A percentile compares a stretch with the other conserved stretches of the same genome.
Evolutionary conservation across 2,113 vertebrate species (phyloP).

Genomic region (Rallus limicola): DNA sequence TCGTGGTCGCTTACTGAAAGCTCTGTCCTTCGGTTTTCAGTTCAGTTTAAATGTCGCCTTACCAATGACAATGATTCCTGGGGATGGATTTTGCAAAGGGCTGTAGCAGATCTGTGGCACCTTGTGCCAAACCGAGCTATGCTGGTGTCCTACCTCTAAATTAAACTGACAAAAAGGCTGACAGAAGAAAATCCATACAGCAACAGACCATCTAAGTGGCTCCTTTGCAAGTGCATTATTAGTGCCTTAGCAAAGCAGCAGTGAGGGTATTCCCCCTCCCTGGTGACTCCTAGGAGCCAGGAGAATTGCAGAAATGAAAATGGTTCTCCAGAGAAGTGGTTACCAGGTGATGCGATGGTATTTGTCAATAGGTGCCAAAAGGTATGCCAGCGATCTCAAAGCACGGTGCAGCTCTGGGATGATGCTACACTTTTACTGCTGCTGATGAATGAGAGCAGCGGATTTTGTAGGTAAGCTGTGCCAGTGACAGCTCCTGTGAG

Average conservation of each 20-base stretch:
- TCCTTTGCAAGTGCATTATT: not conserved
- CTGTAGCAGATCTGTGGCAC: not conserved
- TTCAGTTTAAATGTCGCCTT: not conserved
- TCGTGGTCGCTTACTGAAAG: not conserved
- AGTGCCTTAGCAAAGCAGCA: not conserved
- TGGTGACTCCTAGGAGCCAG: not conserved
- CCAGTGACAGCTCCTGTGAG: fast-evolving
- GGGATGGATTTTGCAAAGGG: not conserved
- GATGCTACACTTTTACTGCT: not conserved
- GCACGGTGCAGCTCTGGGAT: not conserved
- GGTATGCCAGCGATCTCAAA: not conserved
- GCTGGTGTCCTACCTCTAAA: not conserved
- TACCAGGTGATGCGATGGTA: not conserved
- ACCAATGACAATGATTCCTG: not conserved
- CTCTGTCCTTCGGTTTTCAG: not conserved
- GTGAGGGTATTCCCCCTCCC: not conserved
- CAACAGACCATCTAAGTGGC: not conserved
- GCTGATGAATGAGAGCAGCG: not conserved
- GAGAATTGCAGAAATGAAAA: not conserved
- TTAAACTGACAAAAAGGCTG: not conserved
- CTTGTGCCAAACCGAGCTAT: not conserved
- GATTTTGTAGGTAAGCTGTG: not conserved
- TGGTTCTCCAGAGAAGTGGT: not conserved
- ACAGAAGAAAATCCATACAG: not conserved
- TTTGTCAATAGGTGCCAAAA: not conserved